Percentiles rank a stretch among this genome's conserved stretches.
Evolutionary conservation across 2,113 vertebrate species (phyloP).

Genomic region (Penelope pileata): DNA sequence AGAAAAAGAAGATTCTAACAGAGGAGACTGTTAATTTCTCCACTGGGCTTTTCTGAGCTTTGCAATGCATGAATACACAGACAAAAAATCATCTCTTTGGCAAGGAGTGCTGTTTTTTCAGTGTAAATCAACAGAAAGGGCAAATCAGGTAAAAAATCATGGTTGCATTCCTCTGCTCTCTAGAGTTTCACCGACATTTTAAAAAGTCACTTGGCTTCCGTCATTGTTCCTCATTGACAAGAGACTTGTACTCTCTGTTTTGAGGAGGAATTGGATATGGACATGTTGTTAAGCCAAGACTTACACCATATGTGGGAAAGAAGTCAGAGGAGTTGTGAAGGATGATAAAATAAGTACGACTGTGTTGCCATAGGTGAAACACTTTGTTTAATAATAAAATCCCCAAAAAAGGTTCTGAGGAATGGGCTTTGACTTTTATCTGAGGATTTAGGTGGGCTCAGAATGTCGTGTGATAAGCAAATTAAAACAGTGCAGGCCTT

Average conservation of each 20-base stretch:
- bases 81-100: neutral
- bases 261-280: neutral
- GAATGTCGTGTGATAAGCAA: neutral
- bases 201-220: neutral
- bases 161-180: neutral
- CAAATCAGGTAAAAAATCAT: conserved; percentile 10
- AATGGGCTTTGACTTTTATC: neutral
- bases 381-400: neutral
- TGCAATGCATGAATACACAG: conserved; percentile 9
- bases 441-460: too few relatives aligned
- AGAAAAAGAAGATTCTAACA: neutral
- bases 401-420: neutral
- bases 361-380: neutral
- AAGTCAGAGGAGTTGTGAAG: neutral
- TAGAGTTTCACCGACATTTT: neutral
- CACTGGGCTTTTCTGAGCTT: neutral
- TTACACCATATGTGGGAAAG: neutral
- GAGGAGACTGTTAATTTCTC: neutral
- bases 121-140: conserved; percentile 16
- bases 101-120: neutral
- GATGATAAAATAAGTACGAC: fast-evolving
- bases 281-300: neutral
- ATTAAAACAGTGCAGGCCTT: neutral
- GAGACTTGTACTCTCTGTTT: neutral
- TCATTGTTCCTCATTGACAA: neutral